Percentiles rank a stretch among this genome's conserved stretches.
Evolutionary conservation across 2,797 vertebrate species (phyloP).

Genomic region (Lepilemur septentrionalis): DNA sequence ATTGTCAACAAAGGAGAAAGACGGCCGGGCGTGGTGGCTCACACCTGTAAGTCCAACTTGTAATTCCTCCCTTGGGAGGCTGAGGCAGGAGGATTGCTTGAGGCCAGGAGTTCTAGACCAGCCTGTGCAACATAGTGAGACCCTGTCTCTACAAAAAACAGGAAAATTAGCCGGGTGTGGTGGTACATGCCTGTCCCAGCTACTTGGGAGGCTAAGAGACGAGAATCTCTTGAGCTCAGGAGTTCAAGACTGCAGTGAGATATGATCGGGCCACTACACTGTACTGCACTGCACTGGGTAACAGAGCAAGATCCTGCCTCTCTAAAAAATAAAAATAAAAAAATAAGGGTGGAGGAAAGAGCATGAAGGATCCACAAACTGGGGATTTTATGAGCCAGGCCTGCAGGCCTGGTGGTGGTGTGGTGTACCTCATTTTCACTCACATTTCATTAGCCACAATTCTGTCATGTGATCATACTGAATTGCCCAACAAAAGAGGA

Average conservation of each 20-base stretch:
- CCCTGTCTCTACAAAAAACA: not conserved
- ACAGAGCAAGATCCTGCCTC: not conserved
- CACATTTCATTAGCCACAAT: not conserved
- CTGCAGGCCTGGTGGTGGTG: not conserved
- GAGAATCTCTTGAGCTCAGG: not conserved
- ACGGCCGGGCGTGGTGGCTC: not conserved
- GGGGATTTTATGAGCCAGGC: not conserved
- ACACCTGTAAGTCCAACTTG: not conserved
- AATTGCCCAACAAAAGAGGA: not conserved
- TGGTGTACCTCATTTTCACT: not conserved
- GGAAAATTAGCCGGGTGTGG: not conserved
- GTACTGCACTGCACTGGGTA: not conserved
- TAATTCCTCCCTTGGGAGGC: not conserved
- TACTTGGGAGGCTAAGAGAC: not conserved
- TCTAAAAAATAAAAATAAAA: not conserved
- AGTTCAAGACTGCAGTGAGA: not conserved
- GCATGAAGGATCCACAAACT: not conserved
- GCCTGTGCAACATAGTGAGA: not conserved
- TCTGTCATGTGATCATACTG: not conserved
- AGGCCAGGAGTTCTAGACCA: not conserved
- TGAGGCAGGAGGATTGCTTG: not conserved
- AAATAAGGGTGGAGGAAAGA: not conserved
- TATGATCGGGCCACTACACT: not conserved
- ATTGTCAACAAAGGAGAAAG: not conserved
- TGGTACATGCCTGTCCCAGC: not conserved